Evolutionary conservation across 2,888 invertebrate species (phyloP), one percentile per base, ranked within the genome.

Genomic region (Stramonita haemastoma): DNA sequence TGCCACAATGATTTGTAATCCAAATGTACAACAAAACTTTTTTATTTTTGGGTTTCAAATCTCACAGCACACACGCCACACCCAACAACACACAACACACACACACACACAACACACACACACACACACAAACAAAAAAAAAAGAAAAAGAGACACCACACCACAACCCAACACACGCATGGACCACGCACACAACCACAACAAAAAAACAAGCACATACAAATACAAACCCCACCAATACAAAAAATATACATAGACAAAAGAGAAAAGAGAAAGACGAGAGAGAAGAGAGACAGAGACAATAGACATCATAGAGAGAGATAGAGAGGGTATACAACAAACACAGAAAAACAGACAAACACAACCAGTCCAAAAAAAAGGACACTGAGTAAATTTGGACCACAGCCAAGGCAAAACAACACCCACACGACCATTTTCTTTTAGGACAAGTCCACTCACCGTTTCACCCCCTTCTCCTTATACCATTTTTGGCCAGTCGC

Each of bases 401-500:
- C 5, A 79, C 77, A 79, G 1, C 29, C 26, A 11, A 79, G 13
- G 17, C 0, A 83, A 22, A 46, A 8, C 1, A 4, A 8, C 11
- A 2, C 26, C 2, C 73, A 73, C 29, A 29, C 73, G 26, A 73
- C 73, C 73, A n/a, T 26, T 70, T 22, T 70, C 70, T 70, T 8
- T 2, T 8, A 46, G 4, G 1, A 13, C 26, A 60, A 34, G 36
- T 66, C 17, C 26, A 91, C 94, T 94, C 93, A 99, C 99, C 98
- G 97, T 98, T 96, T 99, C 98, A 96, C 99, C 99, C 96, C 98
- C 98, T 93, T 98, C 97, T 60, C 99, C 99, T 98, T 98, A 96
- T 98, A 99, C 96, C 98, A 34, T 98, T 97, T 95, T 98, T 98
- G 60, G 98, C 97, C 99, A 99, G 96, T 99, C 98, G 97, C 99